These are phyloP conservation scores for Cheilosia impressa DNA, from an alignment of 2,888 invertebrate species.

Conservation along the genomic window DNA sequence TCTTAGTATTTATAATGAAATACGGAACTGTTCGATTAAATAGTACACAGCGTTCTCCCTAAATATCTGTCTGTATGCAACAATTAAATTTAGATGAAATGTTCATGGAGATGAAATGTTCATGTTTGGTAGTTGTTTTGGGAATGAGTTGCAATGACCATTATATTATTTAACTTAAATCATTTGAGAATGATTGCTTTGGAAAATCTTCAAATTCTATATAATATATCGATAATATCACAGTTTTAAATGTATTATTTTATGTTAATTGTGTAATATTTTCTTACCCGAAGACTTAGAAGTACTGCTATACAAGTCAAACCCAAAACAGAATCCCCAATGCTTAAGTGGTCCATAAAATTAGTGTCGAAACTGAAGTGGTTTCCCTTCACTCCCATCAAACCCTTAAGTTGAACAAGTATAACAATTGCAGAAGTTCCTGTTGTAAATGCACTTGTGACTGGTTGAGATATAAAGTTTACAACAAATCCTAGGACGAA, in stretches of 20 bases:
- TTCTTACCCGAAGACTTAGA: slow-evolving; percentile 87
- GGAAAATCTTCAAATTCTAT: too few species aligned
- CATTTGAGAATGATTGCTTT: too few species aligned
- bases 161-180: too few species aligned
- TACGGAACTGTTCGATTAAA: too few species aligned
- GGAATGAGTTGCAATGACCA: too few species aligned
- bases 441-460: slow-evolving; percentile 93
- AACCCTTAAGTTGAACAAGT: slow-evolving; percentile 89
- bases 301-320: slow-evolving; percentile 87
- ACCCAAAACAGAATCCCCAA: slow-evolving; percentile 88
- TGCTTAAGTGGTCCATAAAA: slow-evolving; percentile 85
- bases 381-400: slow-evolving; percentile 88
- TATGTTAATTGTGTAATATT: not conserved
- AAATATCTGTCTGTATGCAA: too few species aligned
- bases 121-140: too few species aligned
- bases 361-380: slow-evolving; percentile 85
- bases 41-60: too few species aligned
- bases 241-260: not conserved
- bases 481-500: slow-evolving; percentile 89
- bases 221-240: not conserved
- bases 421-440: slow-evolving; percentile 92
- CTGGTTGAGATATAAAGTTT: slow-evolving; percentile 92
- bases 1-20: too few species aligned
- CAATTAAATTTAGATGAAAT: too few species aligned
- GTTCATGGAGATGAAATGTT: too few species aligned